Evolutionary conservation across 2,888 invertebrate species (phyloP).

Genomic region (Tetranychus piercei): DNA sequence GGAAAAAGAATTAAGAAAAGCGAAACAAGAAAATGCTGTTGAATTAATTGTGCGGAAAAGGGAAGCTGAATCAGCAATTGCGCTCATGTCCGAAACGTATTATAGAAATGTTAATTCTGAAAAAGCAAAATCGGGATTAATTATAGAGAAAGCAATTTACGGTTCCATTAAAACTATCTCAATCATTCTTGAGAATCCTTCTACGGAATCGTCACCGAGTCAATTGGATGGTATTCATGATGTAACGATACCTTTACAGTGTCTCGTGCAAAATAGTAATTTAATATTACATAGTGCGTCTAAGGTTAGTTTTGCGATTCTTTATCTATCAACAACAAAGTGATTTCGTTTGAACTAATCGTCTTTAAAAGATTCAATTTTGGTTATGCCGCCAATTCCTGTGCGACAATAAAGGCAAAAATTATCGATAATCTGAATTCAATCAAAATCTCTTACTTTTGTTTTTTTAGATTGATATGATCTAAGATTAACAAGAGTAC

Average conservation of each 20-base stretch:
- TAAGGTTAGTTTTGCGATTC: constrained; percentile 44
- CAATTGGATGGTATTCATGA: constrained; percentile 48
- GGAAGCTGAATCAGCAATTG: constrained; percentile 61
- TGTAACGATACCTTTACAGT: constrained; percentile 84
- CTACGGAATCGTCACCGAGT: background rate
- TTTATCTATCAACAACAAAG: too few relatives aligned
- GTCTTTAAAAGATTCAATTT: background rate
- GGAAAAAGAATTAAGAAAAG: constrained; percentile 57
- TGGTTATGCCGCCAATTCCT: too few relatives aligned
- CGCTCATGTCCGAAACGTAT: constrained; percentile 77
- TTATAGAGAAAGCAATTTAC: constrained; percentile 58
- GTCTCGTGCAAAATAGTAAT: constrained; percentile 75
- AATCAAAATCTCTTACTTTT: too few relatives aligned
- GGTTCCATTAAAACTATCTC: constrained; percentile 28
- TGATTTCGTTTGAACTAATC: constrained; percentile 21
- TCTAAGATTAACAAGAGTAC: too few relatives aligned
- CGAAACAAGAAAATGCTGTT: constrained; percentile 56
- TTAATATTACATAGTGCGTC: constrained; percentile 61
- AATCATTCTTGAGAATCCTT: constrained; percentile 12
- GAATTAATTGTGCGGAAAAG: constrained; percentile 56
- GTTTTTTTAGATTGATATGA: too few relatives aligned
- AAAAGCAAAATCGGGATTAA: constrained; percentile 57
- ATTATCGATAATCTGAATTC: too few relatives aligned
- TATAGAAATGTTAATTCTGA: constrained; percentile 63
- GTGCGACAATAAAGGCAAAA: too few relatives aligned